Conservation (phyloP, 2,888 invertebrate species). For the Leptopterna dolabrata region DNA sequence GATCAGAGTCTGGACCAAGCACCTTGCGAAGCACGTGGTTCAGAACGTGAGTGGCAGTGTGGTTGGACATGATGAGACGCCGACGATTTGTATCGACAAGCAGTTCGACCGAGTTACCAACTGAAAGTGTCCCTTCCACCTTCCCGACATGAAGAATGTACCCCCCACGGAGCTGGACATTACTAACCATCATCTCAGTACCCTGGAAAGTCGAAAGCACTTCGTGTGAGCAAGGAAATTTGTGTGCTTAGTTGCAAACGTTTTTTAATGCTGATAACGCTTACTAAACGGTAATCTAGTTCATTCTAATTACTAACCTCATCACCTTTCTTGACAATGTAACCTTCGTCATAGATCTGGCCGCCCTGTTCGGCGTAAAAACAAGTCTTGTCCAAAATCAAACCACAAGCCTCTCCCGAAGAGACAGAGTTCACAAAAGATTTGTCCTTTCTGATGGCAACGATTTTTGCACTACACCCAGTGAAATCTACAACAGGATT, state of each 20-base stretch:
- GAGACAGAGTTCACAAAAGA: conserved; percentile 85
- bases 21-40: conserved; percentile 94
- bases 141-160: conserved; percentile 94
- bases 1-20: conserved; percentile 91
- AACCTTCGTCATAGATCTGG: conserved; percentile 97
- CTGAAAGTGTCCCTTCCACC: conserved; percentile 81
- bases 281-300: too few species aligned
- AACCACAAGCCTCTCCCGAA: conserved; percentile 90
- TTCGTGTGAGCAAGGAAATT: neutral
- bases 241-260: too few species aligned
- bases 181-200: conserved; percentile 91
- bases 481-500: conserved; percentile 71
- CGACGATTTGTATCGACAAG: conserved; percentile 87
- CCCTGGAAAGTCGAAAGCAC: conserved; percentile 67
- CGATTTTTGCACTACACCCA: conserved; percentile 78
- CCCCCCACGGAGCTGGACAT: conserved; percentile 90
- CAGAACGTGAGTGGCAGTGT: conserved; percentile 96
- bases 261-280: too few species aligned
- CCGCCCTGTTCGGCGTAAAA: conserved; percentile 99
- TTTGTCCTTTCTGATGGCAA: conserved; percentile 84
- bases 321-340: conserved; percentile 82
- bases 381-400: conserved; percentile 89
- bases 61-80: conserved; percentile 96
- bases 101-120: conserved; percentile 85
- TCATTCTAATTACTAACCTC: conserved; percentile 69